Evolutionary conservation across 2,797 vertebrate genomes (phyloP), one percentile per base, ranked within the genome.

Genomic region (Pelochelys cantorii): DNA sequence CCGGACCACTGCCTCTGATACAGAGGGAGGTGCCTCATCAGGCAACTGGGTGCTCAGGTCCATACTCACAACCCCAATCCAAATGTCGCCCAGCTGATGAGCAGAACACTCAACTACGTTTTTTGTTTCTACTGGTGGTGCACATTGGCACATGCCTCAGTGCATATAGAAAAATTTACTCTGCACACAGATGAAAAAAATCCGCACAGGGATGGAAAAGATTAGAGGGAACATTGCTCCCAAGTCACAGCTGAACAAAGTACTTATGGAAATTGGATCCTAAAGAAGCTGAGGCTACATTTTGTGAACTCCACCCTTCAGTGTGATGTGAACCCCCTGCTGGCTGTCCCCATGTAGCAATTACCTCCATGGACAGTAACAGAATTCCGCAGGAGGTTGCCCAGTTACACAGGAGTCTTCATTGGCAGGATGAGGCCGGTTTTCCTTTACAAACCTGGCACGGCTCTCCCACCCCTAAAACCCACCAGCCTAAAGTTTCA

Each of bases 221-320:
- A 48, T 48, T 48, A 48, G 42, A 48, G 42, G 42, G 42, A 48
- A 48, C 42, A 48, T 48, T 48, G 2, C 17, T 79, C 31, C 20
- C 31, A 54, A 14, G 27, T 77, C 42, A 27, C 23, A 53, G 9
- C 27, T 65, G 17, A 34, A 20, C 65, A 68, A 68, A 37, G 74
- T 37, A 25, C 23, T 48, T 27, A 7, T 13, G 74, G 42, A 48
- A 42, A 48, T 3, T 75, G 74, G 5, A 1, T 0, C 1, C 6
- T 0, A 0, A 12, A 56, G 55, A 42, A 90, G 31, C 3, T 42
- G 14, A 0, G 0, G 29, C 27, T 31, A 5, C 20, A 54, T 60
- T 60, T 48, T 1, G 62, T 27, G 10, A 27, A 29, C 77, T 3
- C 5, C 27, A 31, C 18, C 17, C 18, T 53, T 90, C 2, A 15